Conservation (phyloP, 2,113 vertebrate species). For the Acrocephalus kingi region DNA sequence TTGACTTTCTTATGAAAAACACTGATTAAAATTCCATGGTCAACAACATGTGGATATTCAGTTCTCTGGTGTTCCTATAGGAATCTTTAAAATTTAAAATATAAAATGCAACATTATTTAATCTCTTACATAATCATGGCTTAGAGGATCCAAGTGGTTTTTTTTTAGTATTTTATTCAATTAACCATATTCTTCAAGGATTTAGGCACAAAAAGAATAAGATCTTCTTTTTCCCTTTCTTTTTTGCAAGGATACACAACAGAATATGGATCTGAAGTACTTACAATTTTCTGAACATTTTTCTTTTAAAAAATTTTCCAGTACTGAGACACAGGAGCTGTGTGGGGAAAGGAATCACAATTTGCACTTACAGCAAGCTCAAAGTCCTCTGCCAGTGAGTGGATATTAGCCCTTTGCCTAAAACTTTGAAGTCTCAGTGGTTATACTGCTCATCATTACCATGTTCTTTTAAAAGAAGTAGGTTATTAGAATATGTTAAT, state of each 20-base stretch:
- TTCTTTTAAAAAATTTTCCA: neutral
- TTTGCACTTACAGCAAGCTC: neutral
- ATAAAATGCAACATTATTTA: neutral
- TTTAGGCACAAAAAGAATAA: neutral
- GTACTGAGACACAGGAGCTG: neutral
- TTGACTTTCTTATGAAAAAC: neutral
- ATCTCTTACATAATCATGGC: neutral
- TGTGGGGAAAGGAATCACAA: neutral
- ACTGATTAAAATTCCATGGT: neutral
- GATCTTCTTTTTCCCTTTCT: neutral
- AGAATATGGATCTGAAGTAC: neutral
- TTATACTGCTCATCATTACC: neutral
- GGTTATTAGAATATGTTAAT: neutral
- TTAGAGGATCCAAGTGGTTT: neutral
- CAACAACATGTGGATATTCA: neutral
- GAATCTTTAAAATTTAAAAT: neutral
- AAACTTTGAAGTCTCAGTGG: neutral
- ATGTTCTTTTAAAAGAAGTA: neutral
- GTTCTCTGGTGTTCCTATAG: neutral
- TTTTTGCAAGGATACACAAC: neutral
- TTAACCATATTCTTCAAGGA: neutral
- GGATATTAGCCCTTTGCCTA: neutral
- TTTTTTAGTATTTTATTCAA: neutral
- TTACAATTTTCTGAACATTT: neutral
- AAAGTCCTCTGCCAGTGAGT: neutral